Conservation (phyloP, 2,888 invertebrate genomes). For the Ormyrus nitidulus region DNA sequence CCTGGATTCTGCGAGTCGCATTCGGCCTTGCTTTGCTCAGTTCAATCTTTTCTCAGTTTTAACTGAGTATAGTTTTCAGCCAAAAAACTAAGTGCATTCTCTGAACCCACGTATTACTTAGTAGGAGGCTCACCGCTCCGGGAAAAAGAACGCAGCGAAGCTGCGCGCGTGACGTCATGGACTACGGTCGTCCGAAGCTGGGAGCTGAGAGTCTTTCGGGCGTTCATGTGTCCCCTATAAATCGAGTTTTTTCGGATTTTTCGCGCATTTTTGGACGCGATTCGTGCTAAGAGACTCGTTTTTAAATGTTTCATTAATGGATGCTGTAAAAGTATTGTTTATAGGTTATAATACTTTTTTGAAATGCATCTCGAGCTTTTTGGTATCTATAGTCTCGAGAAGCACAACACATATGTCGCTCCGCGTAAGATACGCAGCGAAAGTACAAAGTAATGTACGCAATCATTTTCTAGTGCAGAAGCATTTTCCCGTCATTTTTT, state of each 20-base stretch:
- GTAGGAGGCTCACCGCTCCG: too few relatives aligned
- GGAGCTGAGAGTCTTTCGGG: conserved; percentile 54
- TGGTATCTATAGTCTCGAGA: not conserved
- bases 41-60: too few relatives aligned
- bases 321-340: not conserved
- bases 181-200: conserved; percentile 58
- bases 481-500: not conserved
- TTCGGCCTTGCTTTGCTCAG: too few relatives aligned
- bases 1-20: too few relatives aligned
- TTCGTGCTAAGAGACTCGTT: too few relatives aligned
- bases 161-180: conserved; percentile 1
- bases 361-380: conserved; percentile 7
- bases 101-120: too few relatives aligned
- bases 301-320: too few relatives aligned
- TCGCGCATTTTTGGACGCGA: too few relatives aligned
- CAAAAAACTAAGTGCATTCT: too few relatives aligned
- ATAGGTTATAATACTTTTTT: conserved; percentile 1
- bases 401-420: not conserved
- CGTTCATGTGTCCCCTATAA: not conserved
- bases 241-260: not conserved
- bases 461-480: not conserved
- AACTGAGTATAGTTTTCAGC: too few relatives aligned
- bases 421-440: conserved; percentile 1
- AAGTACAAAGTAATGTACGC: not conserved
- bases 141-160: too few relatives aligned